A percentile compares a stretch with the other conserved stretches of the same genome.
Evolutionary conservation across 2,797 vertebrate species (phyloP).

Genomic region (Scolopax bukidnonensis): DNA sequence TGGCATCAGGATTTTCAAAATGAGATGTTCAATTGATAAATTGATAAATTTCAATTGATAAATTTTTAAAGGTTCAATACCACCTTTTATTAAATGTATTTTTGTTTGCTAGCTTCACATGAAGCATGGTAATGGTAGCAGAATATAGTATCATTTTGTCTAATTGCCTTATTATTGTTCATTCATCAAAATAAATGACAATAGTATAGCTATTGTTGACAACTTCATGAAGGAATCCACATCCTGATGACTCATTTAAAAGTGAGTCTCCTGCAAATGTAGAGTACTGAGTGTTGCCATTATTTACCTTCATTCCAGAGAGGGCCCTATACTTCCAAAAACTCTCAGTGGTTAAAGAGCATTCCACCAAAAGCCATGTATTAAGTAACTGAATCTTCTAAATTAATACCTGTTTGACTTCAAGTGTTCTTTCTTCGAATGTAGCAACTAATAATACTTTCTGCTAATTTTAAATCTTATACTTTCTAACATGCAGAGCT

Average conservation of each 20-base stretch:
- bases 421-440: not conserved
- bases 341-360: not conserved
- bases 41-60: not conserved
- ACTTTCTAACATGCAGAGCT: not conserved
- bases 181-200: not conserved
- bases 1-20: not conserved
- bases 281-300: not conserved
- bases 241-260: not conserved
- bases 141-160: not conserved
- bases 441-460: not conserved
- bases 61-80: not conserved
- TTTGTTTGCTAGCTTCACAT: not conserved
- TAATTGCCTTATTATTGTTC: not conserved
- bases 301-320: not conserved
- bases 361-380: not conserved
- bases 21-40: not conserved
- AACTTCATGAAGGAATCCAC: not conserved
- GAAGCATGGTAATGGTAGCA: not conserved
- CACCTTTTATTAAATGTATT: not conserved
- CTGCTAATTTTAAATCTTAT: not conserved
- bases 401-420: not conserved
- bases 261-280: not conserved
- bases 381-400: not conserved
- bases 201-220: not conserved
- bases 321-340: not conserved